These are phyloP conservation scores for Moxostoma hubbsi DNA, from an alignment of 2,797 vertebrate genomes.

Conservation along the genomic window DNA sequence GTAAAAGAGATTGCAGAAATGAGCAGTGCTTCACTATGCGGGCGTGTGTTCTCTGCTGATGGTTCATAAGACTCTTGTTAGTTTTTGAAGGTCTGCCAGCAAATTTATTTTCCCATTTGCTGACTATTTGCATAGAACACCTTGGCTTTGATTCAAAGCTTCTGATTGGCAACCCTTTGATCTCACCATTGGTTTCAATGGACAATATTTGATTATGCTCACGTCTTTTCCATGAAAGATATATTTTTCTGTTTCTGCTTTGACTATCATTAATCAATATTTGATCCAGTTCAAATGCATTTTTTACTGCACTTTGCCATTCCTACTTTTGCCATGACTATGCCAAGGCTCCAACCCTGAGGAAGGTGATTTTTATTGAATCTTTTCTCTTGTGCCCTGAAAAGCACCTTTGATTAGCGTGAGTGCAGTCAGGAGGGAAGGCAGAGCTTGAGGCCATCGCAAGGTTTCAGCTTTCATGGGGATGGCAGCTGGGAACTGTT, in stretches of 20 bases:
- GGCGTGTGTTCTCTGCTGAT: slow-evolving; percentile 69
- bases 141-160: slow-evolving; percentile 67
- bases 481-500: slow-evolving; percentile 81
- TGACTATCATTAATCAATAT: slow-evolving; percentile 52
- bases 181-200: slow-evolving; percentile 71
- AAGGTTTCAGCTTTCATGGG: slow-evolving; percentile 78
- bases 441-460: slow-evolving; percentile 48
- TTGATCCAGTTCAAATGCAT: slow-evolving; percentile 75
- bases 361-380: slow-evolving; percentile 68
- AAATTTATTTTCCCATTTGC: slow-evolving; percentile 74
- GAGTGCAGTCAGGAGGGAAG: slow-evolving; percentile 63
- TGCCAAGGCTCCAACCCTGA: slow-evolving; percentile 21
- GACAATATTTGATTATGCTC: slow-evolving; percentile 77
- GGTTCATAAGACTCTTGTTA: slow-evolving; percentile 79
- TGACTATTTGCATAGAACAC: slow-evolving; percentile 76
- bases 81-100: slow-evolving; percentile 69
- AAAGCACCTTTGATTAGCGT: slow-evolving; percentile 76
- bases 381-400: slow-evolving; percentile 67
- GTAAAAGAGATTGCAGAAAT: slow-evolving; percentile 70
- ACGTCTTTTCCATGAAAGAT: slow-evolving; percentile 40
- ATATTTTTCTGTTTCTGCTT: too few relatives aligned
- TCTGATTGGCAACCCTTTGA: slow-evolving; percentile 67
- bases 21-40: slow-evolving; percentile 68
- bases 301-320: slow-evolving; percentile 38
- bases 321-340: not conserved